phyloP scores from a whole-genome alignment of 1,140 invertebrate species.

The Propsilocerus akamusi region DNA sequence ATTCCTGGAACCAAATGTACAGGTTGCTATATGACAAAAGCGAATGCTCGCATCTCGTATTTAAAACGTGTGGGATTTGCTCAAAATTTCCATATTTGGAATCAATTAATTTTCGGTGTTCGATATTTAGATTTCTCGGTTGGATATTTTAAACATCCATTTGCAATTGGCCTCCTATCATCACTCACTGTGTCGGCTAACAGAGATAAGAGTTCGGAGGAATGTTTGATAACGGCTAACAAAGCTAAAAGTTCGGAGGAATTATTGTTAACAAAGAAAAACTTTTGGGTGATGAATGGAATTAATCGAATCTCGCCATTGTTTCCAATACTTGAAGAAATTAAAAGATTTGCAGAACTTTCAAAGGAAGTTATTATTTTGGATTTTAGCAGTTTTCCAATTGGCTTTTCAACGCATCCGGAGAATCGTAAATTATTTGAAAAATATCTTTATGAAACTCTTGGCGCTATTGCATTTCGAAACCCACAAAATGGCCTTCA shows the following conservation, averaged over 20 bases:
- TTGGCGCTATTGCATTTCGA: background rate
- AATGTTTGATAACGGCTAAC: too few relatives aligned
- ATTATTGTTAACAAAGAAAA: constrained; percentile 13
- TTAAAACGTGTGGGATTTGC: constrained; percentile 28
- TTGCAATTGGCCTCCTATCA: too few relatives aligned
- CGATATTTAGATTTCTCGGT: constrained; percentile 62
- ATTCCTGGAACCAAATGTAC: constrained; percentile 42
- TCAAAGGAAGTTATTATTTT: constrained; percentile 35
- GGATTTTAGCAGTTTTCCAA: constrained; percentile 27
- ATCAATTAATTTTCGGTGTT: constrained; percentile 59
- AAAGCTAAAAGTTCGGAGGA: constrained; percentile 17
- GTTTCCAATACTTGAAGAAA: constrained; percentile 26
- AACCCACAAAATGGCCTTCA: background rate
- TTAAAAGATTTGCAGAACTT: constrained; percentile 30
- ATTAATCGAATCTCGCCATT: constrained; percentile 31
- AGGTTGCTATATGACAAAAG: constrained; percentile 32
- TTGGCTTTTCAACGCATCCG: constrained; percentile 8
- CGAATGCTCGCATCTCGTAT: constrained; percentile 21
- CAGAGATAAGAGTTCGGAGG: too few relatives aligned
- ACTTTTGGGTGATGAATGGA: constrained; percentile 40
- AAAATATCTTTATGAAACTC: background rate
- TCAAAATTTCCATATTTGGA: constrained; percentile 61
- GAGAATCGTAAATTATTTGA: background rate
- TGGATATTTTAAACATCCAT: constrained; percentile 32
- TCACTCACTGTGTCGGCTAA: too few relatives aligned